Evolutionary conservation across 1,140 invertebrate species (phyloP).

Genomic region (Apolygus lucorum): DNA sequence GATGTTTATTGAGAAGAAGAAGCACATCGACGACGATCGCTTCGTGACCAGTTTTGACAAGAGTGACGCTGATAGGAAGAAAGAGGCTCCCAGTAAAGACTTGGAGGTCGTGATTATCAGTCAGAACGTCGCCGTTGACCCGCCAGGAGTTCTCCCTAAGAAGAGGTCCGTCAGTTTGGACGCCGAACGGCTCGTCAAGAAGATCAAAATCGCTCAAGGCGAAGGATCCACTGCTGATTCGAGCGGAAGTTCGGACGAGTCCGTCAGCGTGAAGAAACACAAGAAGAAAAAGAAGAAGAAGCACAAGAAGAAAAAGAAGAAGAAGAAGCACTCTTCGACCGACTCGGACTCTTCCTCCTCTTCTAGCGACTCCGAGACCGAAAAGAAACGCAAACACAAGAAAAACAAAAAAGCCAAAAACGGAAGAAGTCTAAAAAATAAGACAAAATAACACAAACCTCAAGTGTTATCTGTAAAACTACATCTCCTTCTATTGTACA

Average conservation of each 20-base stretch:
- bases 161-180: conserved; percentile 23
- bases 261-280: conserved; percentile 20
- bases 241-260: conserved; percentile 25
- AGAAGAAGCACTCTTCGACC: conserved; percentile 28
- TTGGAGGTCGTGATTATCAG: conserved; percentile 16
- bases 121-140: not conserved
- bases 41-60: not conserved
- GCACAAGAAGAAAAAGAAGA: conserved; percentile 30
- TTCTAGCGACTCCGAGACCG: conserved; percentile 30
- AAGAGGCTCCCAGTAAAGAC: conserved; percentile 28
- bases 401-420: conserved; percentile 32
- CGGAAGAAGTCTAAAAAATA: conserved; percentile 34
- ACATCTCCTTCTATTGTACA: too few relatives aligned
- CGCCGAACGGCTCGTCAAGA: conserved; percentile 12
- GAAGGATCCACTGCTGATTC: conserved; percentile 15
- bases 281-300: conserved; percentile 33
- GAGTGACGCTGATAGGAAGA: conserved; percentile 21
- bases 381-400: conserved; percentile 32
- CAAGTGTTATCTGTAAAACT: too few relatives aligned
- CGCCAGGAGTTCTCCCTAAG: not conserved
- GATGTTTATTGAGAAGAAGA: conserved; percentile 20
- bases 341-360: conserved; percentile 33
- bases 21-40: conserved; percentile 21
- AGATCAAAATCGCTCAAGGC: conserved; percentile 20
- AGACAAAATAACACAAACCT: too few relatives aligned